phyloP scores from a whole-genome alignment of 2,888 invertebrate genomes.

The Clitarchus hookeri region DNA sequence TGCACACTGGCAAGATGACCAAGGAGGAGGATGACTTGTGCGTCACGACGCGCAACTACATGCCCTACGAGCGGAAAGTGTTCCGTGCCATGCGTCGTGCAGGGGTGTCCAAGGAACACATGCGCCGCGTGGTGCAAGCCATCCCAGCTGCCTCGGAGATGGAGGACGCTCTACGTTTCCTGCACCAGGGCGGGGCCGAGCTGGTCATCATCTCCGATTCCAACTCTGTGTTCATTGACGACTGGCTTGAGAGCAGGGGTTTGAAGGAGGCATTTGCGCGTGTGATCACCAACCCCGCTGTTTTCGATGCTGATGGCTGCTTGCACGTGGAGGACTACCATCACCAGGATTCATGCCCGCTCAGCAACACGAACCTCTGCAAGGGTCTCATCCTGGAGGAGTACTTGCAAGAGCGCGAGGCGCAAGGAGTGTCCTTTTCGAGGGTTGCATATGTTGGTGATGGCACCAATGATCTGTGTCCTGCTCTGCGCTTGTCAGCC shows the following conservation, averaged over 20 bases:
- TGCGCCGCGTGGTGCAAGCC: constrained; percentile 59
- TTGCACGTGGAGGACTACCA: constrained; percentile 68
- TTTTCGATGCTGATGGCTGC: constrained; percentile 60
- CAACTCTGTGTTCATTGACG: constrained; percentile 72
- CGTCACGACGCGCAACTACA: constrained; percentile 66
- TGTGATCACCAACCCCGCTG: constrained; percentile 76
- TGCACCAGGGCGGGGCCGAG: constrained; percentile 51
- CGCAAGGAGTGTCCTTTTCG: constrained; percentile 58
- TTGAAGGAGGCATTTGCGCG: constrained; percentile 54
- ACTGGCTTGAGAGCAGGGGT: constrained; percentile 61
- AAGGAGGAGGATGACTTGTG: constrained; percentile 60
- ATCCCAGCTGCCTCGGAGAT: constrained; percentile 68
- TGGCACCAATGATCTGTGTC: constrained; percentile 80
- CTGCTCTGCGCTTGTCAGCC: constrained; percentile 63
- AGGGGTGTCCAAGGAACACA: constrained; percentile 57
- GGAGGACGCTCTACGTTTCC: constrained; percentile 60
- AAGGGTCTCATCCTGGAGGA: constrained; percentile 74
- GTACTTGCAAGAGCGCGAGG: constrained; percentile 60
- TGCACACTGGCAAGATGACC: constrained; percentile 60
- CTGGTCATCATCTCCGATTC: constrained; percentile 79
- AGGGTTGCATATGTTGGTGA: constrained; percentile 73
- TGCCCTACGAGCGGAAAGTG: constrained; percentile 72
- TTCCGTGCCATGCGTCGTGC: constrained; percentile 64
- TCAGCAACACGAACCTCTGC: constrained; percentile 76
- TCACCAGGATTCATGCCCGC: constrained; percentile 68